Evolutionary conservation across 2,113 vertebrate genomes (phyloP).

Genomic region (Heteronetta atricapilla): DNA sequence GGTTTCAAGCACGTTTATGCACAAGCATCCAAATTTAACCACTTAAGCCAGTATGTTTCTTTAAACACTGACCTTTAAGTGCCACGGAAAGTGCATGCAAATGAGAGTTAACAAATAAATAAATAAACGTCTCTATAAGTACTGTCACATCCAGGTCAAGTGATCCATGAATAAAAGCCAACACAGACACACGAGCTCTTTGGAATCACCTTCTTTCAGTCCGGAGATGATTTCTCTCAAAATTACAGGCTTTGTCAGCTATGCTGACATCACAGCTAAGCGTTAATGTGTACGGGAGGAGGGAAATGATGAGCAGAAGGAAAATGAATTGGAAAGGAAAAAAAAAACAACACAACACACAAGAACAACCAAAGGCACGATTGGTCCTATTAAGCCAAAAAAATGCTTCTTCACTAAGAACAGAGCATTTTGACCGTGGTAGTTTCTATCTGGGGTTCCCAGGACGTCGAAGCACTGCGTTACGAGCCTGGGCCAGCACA

Average conservation of each 20-base stretch:
- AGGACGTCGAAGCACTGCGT: not conserved
- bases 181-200: fast-evolving
- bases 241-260: not conserved
- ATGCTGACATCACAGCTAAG: not conserved
- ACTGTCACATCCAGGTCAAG: not conserved
- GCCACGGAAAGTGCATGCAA: constrained; percentile 6
- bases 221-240: not conserved
- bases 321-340: not conserved
- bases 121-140: not conserved
- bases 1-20: not conserved
- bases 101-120: not conserved
- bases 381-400: not conserved
- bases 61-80: not conserved
- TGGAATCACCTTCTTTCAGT: not conserved
- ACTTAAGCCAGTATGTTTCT: not conserved
- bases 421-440: not conserved
- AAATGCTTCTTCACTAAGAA: too few species aligned
- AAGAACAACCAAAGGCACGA: too few species aligned
- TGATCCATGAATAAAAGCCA: not conserved
- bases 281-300: not conserved
- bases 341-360: not conserved
- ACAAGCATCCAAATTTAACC: not conserved
- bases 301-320: not conserved
- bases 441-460: too few species aligned
- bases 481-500: not conserved